Evolutionary conservation across 2,888 invertebrate genomes (phyloP), one percentile per base, ranked within the genome.

Genomic region (Villa cingulata): DNA sequence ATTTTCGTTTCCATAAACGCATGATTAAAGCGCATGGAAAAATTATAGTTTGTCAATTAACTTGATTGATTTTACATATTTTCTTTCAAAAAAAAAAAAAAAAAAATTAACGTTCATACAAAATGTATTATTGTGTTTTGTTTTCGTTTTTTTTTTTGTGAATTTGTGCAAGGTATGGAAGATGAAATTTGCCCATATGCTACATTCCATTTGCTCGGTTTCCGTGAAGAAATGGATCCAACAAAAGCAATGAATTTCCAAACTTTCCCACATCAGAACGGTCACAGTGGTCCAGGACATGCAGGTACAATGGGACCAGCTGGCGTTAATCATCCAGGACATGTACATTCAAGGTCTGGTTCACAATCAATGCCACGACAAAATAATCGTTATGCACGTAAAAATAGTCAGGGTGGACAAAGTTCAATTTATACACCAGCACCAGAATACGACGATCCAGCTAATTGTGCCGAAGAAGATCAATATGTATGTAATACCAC

Each of bases 171-270:
- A 86, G 89, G 89, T 67, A 88, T 90, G 83, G 90, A 94, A 67
- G 92, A 92, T 64, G 92, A 94, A 70, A 92, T 94, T 67, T 92
- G 92, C 72, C 94, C 94, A 39, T 94, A 94, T 72, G 94, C 94
- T 10, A 94, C 94, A 38, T 94, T 94, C 84, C 92, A 94, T 70
- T 76, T 91, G 62, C 79, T 91, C 49, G 91, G 90, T 57, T 91
- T 91, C 83, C 86, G 91, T 59, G 90, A 91, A 68, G 90, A 91
- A 76, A 90, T 91, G 89, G 90, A 91, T 69, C 90, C 89, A 41
- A 83, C 76, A 68, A 90, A 89, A 74, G 87, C 87, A 37, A 78
- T 88, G 82, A 76, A 88, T 72, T 88, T 89, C 81, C 77, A 89
- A 72, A 86, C 89, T 57, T 84, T 85, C 75, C 84, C 84, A 2